These are phyloP conservation scores for Rhodophaea formosa DNA, from an alignment of 2,888 invertebrate species.

Conservation along the genomic window DNA sequence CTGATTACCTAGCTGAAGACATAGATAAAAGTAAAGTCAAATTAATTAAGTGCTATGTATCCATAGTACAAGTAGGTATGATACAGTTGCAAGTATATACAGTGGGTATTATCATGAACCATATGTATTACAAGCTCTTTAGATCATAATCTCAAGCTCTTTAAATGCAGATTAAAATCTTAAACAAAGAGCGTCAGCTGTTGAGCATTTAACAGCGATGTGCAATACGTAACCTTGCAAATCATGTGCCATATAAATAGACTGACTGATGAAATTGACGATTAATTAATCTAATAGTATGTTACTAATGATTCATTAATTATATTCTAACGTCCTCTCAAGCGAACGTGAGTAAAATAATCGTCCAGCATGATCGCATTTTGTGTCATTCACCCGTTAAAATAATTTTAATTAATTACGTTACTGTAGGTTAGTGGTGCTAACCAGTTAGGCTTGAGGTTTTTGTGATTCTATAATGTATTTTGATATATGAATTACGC, in stretches of 20 bases:
- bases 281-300: background rate
- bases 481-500: too few species aligned
- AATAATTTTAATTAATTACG: background rate
- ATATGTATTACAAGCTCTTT: background rate
- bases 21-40: too few species aligned
- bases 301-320: background rate
- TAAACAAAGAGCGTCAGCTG: background rate
- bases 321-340: background rate
- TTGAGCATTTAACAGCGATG: background rate
- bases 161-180: background rate
- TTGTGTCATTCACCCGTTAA: background rate
- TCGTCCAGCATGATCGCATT: background rate
- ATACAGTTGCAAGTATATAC: too few species aligned
- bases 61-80: too few species aligned
- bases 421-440: background rate
- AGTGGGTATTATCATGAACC: background rate
- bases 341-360: background rate
- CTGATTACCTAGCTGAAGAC: too few species aligned
- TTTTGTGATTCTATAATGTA: background rate
- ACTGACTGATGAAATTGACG: background rate
- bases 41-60: too few species aligned
- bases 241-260: background rate
- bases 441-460: background rate
- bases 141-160: background rate
- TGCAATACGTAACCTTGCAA: background rate